Conservation (phyloP, 2,888 invertebrate species). For the Hyles lineata region DNA sequence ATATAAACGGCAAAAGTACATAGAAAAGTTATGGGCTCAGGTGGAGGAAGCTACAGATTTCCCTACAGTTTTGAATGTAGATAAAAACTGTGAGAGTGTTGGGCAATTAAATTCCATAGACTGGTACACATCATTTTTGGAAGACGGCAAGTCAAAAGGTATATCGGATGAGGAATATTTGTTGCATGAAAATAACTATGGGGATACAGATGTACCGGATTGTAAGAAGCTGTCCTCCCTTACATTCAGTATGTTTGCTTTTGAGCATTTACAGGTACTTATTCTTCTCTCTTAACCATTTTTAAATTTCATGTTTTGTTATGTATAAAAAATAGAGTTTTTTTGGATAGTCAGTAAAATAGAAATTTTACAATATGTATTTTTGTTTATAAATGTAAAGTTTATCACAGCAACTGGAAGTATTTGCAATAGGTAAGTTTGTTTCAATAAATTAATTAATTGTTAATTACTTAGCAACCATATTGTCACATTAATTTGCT, state of each 20-base stretch:
- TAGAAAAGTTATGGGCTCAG: slow-evolving; percentile 85
- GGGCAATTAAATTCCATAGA: slow-evolving; percentile 88
- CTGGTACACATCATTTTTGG: slow-evolving; percentile 86
- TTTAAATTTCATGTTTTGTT: not conserved
- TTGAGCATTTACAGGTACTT: slow-evolving; percentile 74
- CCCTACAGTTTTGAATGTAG: slow-evolving; percentile 84
- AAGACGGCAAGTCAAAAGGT: slow-evolving; percentile 82
- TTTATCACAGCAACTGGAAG: no score
- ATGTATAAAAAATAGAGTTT: not conserved
- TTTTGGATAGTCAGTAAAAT: no score
- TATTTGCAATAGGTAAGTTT: not conserved
- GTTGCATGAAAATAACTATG: slow-evolving; percentile 52
- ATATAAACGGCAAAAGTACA: slow-evolving; percentile 84
- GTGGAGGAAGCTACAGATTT: slow-evolving; percentile 86
- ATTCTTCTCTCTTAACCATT: not conserved
- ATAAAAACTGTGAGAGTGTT: slow-evolving; percentile 87
- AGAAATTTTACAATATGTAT: no score
- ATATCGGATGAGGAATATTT: slow-evolving; percentile 65
- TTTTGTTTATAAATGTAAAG: no score
- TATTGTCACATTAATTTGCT: slow-evolving; percentile 1
- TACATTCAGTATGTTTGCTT: slow-evolving; percentile 75
- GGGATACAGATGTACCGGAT: slow-evolving; percentile 82
- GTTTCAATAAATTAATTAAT: not conserved
- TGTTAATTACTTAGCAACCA: not conserved
- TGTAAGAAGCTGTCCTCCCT: slow-evolving; percentile 85